These are phyloP conservation scores for Zaprionus kolodkinae DNA, from an alignment of 1,140 invertebrate species.

Conservation along the genomic window DNA sequence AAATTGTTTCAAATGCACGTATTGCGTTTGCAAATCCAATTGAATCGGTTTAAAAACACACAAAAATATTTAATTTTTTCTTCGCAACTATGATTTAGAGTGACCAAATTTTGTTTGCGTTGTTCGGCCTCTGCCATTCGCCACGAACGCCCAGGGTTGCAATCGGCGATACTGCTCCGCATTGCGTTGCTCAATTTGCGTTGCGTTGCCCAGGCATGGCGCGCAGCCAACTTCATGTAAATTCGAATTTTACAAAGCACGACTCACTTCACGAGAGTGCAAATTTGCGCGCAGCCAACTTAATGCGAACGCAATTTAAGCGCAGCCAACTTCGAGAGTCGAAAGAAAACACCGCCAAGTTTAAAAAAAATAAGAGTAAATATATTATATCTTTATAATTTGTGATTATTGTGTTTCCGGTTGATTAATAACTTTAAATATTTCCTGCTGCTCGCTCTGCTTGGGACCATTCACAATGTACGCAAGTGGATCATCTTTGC, in stretches of 20 bases:
- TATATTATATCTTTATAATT: conserved; percentile 1
- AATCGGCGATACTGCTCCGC: conserved; percentile 13
- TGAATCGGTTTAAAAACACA: conserved; percentile 50
- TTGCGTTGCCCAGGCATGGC: conserved; percentile 2
- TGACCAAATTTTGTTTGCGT: conserved; percentile 59
- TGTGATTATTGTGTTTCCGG: conserved; percentile 2
- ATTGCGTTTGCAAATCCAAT: conserved; percentile 37
- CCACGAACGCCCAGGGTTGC: conserved; percentile 34
- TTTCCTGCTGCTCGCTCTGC: conserved; percentile 43
- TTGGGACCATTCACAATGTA: conserved; percentile 71
- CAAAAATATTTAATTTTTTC: conserved; percentile 76
- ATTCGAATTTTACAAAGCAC: not conserved
- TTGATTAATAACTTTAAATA: conserved; percentile 51
- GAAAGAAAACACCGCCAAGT: not conserved
- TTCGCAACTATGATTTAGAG: conserved; percentile 67
- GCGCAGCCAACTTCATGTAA: conserved; percentile 12
- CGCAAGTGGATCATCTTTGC: conserved; percentile 76
- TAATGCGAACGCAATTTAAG: not conserved
- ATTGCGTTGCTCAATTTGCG: conserved; percentile 11
- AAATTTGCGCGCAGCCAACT: conserved; percentile 3
- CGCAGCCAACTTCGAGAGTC: conserved; percentile 23
- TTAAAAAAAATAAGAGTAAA: not conserved
- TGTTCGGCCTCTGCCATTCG: conserved; percentile 36
- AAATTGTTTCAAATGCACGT: conserved; percentile 6
- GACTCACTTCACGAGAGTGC: not conserved